These are phyloP conservation scores for Montipora capricornis DNA, from an alignment of 64 coral and sea anemone species.

Conservation along the genomic window DNA sequence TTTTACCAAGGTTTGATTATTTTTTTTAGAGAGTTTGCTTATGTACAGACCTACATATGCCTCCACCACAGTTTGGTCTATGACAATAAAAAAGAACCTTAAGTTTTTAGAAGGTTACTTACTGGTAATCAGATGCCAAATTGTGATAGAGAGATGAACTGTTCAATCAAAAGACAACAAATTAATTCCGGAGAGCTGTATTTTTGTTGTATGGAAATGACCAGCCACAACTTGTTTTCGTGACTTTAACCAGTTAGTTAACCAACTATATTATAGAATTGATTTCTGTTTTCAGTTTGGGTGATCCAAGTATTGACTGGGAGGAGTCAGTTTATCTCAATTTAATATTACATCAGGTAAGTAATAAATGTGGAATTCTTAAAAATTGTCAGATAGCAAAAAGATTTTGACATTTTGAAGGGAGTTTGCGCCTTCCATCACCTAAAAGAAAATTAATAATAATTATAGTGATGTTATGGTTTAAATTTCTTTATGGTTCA, in stretches of 20 bases:
- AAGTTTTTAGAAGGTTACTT: no score
- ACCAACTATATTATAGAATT: neutral
- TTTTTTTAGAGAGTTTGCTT: neutral
- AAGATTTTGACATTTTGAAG: neutral
- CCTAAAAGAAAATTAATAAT: no score
- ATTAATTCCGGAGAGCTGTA: no score
- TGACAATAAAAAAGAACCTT: no score
- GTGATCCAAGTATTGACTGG: slow-evolving; percentile 93
- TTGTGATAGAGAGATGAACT: no score
- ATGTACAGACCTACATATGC: neutral
- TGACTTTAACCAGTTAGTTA: neutral
- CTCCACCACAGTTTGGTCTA: no score
- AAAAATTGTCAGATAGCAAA: neutral
- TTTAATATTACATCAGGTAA: slow-evolving; percentile 90
- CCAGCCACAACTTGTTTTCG: neutral
- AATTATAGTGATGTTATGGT: no score
- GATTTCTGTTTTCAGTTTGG: slow-evolving; percentile 59
- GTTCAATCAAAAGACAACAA: no score
- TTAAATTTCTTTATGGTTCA: no score
- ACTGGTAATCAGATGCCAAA: no score
- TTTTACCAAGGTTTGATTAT: slow-evolving; percentile 77
- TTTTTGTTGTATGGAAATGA: no score
- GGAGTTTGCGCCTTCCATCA: no score
- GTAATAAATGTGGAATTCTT: neutral
- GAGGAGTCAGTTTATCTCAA: slow-evolving; percentile 95